phyloP scores from a whole-genome alignment of 2,888 invertebrate species.

The Aporophyla nigra region DNA sequence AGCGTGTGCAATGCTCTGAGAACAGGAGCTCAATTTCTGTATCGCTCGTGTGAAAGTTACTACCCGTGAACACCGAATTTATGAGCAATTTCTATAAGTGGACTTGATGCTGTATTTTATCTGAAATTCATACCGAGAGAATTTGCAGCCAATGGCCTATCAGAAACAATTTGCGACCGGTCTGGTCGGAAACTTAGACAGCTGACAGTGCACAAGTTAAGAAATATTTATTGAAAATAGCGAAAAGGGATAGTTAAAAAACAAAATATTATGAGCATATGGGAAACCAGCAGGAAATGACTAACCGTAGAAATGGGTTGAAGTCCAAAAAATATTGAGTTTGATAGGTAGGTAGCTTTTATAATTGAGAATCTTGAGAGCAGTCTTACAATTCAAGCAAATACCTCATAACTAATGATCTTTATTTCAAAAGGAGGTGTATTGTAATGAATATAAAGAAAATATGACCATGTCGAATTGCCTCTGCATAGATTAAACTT shows the following conservation, averaged over 20 bases:
- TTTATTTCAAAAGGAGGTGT: not conserved
- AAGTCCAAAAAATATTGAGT: too few species aligned
- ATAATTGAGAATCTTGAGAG: not conserved
- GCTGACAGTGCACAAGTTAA: slow-evolving; percentile 2
- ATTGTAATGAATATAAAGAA: not conserved
- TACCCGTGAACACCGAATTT: slow-evolving; percentile 60
- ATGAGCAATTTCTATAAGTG: slow-evolving; percentile 57
- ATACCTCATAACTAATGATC: not conserved
- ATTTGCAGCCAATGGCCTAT: slow-evolving; percentile 19
- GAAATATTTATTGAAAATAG: not conserved
- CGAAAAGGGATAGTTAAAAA: too few species aligned
- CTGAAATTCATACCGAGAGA: slow-evolving; percentile 39
- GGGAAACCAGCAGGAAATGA: not conserved
- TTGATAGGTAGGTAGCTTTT: too few species aligned
- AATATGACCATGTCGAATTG: not conserved
- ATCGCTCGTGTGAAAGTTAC: slow-evolving; percentile 57
- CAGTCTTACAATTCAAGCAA: not conserved
- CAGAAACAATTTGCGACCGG: slow-evolving; percentile 20
- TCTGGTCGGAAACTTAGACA: not conserved
- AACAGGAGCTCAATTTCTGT: slow-evolving; percentile 62
- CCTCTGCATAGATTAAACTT: not conserved
- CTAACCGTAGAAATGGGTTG: not conserved
- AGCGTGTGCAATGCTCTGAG: slow-evolving; percentile 59
- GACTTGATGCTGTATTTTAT: slow-evolving; percentile 30
- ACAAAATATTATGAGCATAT: too few species aligned